phyloP scores from a whole-genome alignment of 2,888 invertebrate genomes.

The Drosophila subquinaria region DNA sequence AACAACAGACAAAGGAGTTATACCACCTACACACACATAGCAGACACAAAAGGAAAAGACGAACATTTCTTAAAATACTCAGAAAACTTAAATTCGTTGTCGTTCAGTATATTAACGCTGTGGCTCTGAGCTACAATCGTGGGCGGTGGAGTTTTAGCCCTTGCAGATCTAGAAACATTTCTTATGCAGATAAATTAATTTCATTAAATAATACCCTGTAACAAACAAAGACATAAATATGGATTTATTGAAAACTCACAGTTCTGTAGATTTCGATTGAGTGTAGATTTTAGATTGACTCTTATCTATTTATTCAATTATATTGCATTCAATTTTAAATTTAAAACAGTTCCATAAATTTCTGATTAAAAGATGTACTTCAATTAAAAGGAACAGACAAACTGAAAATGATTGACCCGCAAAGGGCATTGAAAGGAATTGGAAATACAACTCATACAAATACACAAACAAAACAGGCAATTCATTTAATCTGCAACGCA shows the following conservation, averaged over 20 bases:
- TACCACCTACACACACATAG: constrained; percentile 52
- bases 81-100: constrained; percentile 54
- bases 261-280: too few relatives aligned
- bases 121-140: neutral
- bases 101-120: constrained; percentile 14
- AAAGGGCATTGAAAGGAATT: constrained; percentile 27
- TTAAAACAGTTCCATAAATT: constrained; percentile 53
- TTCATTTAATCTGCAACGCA: constrained; percentile 47
- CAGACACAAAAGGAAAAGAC: constrained; percentile 17
- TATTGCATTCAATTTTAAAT: constrained; percentile 59
- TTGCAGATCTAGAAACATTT: neutral
- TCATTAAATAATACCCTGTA: neutral
- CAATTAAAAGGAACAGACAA: constrained; percentile 9
- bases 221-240: neutral
- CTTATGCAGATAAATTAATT: neutral
- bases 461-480: constrained; percentile 18
- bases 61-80: constrained; percentile 9
- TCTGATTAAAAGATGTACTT: neutral
- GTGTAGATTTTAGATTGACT: neutral
- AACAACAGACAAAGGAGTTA: constrained; percentile 47
- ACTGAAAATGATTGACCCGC: too few relatives aligned
- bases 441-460: constrained; percentile 13
- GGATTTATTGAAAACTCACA: too few relatives aligned
- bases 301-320: constrained; percentile 56
- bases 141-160: constrained; percentile 3